These are phyloP conservation scores for Staurois parvus DNA, from an alignment of 2,797 vertebrate genomes.

Conservation along the genomic window DNA sequence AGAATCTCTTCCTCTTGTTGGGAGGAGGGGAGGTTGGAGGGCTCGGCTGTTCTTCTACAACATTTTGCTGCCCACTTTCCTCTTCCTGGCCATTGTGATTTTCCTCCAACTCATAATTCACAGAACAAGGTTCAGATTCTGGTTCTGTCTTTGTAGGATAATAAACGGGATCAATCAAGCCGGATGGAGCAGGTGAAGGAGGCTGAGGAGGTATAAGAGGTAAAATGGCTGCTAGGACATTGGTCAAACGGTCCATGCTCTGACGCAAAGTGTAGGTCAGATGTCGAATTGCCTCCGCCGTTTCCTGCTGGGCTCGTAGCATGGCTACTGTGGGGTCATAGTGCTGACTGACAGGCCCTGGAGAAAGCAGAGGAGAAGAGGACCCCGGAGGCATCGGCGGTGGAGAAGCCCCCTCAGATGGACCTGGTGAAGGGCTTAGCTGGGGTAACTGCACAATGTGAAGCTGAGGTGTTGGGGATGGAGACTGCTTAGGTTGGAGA, in stretches of 20 bases:
- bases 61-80: background rate
- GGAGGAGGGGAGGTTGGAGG: slow-evolving; percentile 59
- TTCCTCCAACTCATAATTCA: slow-evolving; percentile 41
- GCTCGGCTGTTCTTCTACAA: background rate
- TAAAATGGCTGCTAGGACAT: slow-evolving; percentile 70
- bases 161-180: slow-evolving; percentile 44
- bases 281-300: slow-evolving; percentile 72
- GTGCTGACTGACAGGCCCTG: background rate
- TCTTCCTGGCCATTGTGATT: slow-evolving; percentile 20
- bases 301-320: slow-evolving; percentile 73
- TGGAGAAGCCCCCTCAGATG: slow-evolving; percentile 46
- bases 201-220: slow-evolving; percentile 66
- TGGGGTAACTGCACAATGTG: slow-evolving; percentile 66
- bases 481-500: slow-evolving; percentile 70
- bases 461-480: slow-evolving; percentile 61
- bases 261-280: slow-evolving; percentile 72
- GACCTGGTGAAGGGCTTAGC: slow-evolving; percentile 62
- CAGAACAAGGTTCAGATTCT: slow-evolving; percentile 53
- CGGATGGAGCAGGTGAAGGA: slow-evolving; percentile 27
- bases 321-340: slow-evolving; percentile 71
- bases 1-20: slow-evolving; percentile 70
- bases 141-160: slow-evolving; percentile 65
- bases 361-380: slow-evolving; percentile 29
- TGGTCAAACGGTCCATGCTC: slow-evolving; percentile 72
- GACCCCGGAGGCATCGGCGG: slow-evolving; percentile 37